These are phyloP conservation scores for Pteropus rufus DNA, from an alignment of 2,797 vertebrate genomes.

Conservation along the genomic window DNA sequence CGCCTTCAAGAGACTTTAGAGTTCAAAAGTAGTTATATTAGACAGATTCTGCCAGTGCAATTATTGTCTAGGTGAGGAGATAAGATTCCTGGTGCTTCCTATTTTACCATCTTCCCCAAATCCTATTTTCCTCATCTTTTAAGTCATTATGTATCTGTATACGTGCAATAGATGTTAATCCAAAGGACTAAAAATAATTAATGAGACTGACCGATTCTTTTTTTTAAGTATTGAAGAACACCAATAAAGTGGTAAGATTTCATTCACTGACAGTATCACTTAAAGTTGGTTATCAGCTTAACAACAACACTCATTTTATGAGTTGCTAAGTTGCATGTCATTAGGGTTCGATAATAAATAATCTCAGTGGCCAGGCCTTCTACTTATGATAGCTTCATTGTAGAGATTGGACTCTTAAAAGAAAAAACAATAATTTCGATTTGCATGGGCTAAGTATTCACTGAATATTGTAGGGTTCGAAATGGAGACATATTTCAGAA, in stretches of 20 bases:
- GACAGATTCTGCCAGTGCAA: not conserved
- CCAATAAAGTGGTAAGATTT: not conserved
- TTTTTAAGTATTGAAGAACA: not conserved
- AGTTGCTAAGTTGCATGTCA: not conserved
- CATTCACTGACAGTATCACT: not conserved
- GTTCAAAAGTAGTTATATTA: not conserved
- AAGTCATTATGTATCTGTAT: not conserved
- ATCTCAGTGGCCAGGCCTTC: not conserved
- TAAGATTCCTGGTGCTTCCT: not conserved
- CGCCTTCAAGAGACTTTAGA: not conserved
- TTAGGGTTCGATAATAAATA: not conserved
- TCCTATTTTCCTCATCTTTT: not conserved
- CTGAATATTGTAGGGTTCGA: not conserved
- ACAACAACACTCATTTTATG: not conserved
- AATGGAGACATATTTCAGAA: not conserved
- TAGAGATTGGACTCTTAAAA: not conserved
- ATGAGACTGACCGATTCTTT: not conserved
- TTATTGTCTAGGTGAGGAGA: not conserved
- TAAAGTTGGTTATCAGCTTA: constrained; percentile 27
- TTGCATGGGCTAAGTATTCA: not conserved
- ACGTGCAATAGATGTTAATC: not conserved
- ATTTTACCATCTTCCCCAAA: not conserved
- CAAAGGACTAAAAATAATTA: not conserved
- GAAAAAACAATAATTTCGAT: not conserved
- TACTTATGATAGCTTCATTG: not conserved